These are phyloP conservation scores for Halichoeres trimaculatus DNA, from an alignment of 2,113 vertebrate genomes.

Conservation along the genomic window DNA sequence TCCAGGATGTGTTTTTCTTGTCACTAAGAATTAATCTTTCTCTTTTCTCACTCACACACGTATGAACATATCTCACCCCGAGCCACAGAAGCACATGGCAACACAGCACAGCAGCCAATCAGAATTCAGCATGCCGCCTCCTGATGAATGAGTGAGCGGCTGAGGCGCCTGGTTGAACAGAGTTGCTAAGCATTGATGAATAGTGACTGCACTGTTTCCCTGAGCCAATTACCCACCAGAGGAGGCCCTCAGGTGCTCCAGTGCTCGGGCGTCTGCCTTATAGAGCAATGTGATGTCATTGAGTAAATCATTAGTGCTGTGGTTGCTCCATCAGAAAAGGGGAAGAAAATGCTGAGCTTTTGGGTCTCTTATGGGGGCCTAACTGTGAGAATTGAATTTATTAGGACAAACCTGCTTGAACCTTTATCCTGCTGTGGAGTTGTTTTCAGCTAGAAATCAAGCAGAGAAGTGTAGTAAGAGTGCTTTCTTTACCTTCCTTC, in stretches of 20 bases:
- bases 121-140: constrained; percentile 47
- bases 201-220: constrained; percentile 52
- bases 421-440: background rate
- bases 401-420: background rate
- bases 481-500: constrained; percentile 89
- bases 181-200: constrained; percentile 68
- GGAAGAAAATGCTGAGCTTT: background rate
- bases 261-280: constrained; percentile 29
- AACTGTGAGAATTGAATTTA: background rate
- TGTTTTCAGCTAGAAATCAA: background rate
- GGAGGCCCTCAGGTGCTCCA: constrained; percentile 50
- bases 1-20: constrained; percentile 15
- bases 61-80: constrained; percentile 8
- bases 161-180: constrained; percentile 52
- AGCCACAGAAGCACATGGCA: constrained; percentile 68
- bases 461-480: background rate
- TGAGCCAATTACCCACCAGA: constrained; percentile 68
- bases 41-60: constrained; percentile 17
- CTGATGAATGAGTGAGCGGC: constrained; percentile 58
- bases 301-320: constrained; percentile 16
- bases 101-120: constrained; percentile 65
- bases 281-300: constrained; percentile 39
- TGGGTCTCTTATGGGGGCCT: background rate
- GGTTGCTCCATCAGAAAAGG: background rate
- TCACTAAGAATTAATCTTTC: constrained; percentile 15